Evolutionary conservation across 2,888 invertebrate species (phyloP).

Genomic region (Agonopterix alstromeriana): DNA sequence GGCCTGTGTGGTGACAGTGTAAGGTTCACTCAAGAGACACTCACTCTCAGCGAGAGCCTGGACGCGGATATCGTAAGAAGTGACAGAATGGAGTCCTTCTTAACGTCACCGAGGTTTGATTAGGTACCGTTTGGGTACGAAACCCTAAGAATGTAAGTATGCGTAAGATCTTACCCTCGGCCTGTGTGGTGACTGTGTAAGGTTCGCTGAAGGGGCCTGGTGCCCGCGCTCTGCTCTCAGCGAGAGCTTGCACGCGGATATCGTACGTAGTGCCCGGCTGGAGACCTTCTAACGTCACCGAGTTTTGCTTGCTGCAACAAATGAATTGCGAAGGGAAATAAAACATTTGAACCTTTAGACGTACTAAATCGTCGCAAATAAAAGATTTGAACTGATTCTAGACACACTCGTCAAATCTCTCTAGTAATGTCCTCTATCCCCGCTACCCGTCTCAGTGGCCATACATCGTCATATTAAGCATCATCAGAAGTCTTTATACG

Average conservation of each 20-base stretch:
- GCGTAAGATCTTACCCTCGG: slow-evolving; percentile 73
- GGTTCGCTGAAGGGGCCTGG: slow-evolving; percentile 76
- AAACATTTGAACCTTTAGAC: too few species aligned
- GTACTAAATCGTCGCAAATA: too few species aligned
- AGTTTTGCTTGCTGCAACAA: slow-evolving; percentile 63
- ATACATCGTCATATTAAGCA: too few species aligned
- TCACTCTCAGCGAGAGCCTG: slow-evolving; percentile 67
- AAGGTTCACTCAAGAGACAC: slow-evolving; percentile 77
- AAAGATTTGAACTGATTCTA: too few species aligned
- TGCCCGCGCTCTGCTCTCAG: slow-evolving; percentile 54
- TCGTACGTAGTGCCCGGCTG: slow-evolving; percentile 82
- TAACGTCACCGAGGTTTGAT: slow-evolving; percentile 70
- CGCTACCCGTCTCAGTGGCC: too few species aligned
- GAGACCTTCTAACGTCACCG: slow-evolving; percentile 74
- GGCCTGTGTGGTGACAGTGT: slow-evolving; percentile 76
- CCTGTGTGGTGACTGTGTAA: slow-evolving; percentile 76
- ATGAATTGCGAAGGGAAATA: not conserved
- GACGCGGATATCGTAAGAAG: slow-evolving; percentile 82
- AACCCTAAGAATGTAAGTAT: too few species aligned
- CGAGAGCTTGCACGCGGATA: slow-evolving; percentile 78
- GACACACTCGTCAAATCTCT: too few species aligned
- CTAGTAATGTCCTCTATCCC: too few species aligned
- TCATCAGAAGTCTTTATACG: too few species aligned
- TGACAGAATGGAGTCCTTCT: slow-evolving; percentile 80
- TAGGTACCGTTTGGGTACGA: too few species aligned